These are phyloP conservation scores for Musca vetustissima DNA, from an alignment of 1,140 invertebrate genomes.

Conservation along the genomic window DNA sequence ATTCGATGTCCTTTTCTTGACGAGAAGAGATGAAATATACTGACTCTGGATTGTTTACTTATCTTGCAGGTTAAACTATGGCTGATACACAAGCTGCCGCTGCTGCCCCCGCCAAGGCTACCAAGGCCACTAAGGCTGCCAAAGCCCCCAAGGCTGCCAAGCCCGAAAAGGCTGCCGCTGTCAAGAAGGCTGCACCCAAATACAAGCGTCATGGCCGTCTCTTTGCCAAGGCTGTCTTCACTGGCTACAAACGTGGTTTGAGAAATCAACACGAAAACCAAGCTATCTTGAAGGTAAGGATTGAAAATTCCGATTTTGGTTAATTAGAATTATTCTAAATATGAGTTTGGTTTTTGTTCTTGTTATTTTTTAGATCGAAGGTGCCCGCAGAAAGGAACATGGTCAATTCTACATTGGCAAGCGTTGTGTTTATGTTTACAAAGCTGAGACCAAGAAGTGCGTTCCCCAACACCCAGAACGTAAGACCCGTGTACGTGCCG, in stretches of 20 bases:
- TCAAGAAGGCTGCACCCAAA: conserved; percentile 57
- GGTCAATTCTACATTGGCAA: conserved; percentile 95
- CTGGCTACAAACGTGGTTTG: conserved; percentile 95
- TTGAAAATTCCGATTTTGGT: background rate
- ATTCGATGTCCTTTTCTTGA: too few species aligned
- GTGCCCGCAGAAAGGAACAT: conserved; percentile 78
- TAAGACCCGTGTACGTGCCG: conserved; percentile 90
- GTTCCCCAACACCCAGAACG: conserved; percentile 79
- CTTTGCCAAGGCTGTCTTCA: conserved; percentile 97
- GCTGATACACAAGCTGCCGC: conserved; percentile 53
- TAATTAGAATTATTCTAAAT: background rate
- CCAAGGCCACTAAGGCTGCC: conserved; percentile 61
- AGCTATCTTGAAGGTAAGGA: conserved; percentile 84
- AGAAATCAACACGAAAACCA: conserved; percentile 98
- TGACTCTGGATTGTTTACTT: too few species aligned
- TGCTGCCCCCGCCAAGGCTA: conserved; percentile 59
- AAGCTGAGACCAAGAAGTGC: conserved; percentile 87
- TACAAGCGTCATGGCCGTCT: conserved; percentile 75
- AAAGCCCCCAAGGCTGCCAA: conserved; percentile 65
- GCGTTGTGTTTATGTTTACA: conserved; percentile 95
- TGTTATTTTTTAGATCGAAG: conserved; percentile 68
- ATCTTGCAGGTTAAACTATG: conserved; percentile 39
- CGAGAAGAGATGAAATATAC: too few species aligned
- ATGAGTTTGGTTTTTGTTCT: background rate
- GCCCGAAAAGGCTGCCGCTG: conserved; percentile 60